Evolutionary conservation across 2,888 invertebrate species (phyloP), one percentile per base, ranked within the genome.

Genomic region (Onthophagus sagittarius): DNA sequence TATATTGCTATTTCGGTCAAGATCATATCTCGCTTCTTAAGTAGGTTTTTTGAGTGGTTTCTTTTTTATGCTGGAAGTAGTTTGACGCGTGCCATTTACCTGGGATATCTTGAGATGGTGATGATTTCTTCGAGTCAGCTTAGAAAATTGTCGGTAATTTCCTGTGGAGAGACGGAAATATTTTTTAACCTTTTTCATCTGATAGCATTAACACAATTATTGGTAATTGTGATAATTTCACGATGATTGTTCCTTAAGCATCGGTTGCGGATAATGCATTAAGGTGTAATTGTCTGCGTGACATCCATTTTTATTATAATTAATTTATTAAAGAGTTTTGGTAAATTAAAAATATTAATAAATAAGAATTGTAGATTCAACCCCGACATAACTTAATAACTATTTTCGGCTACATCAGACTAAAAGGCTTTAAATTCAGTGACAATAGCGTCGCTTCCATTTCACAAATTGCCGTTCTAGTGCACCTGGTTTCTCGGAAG

Each of bases 361-460:
- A 53, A 7, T 53, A 9, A 1, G 5, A 53, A 53, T 9, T 53
- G 33, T 9, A 53, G 39, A 53, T 53, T 53, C 39, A 53, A 53
- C 72, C 71, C 76, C 76, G 77, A 79, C 81, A 82, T 82, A 80
- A 81, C 79, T 79, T 82, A 82, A 82, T 82, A 76, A 81, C 78
- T 81, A 79, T 82, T 82, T 82, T 82, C 79, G 77, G 78, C 76
- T 74, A 78, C 78, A 80, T 79, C 79, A 74, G 78, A 79, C 81
- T 81, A 81, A 82, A 80, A 80, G 81, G 80, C 81, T 82, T 81
- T 81, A 80, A 80, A 80, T 81, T 81, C 79, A 79, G 2, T 23
- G 80, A 81, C 82, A 83, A 83, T 82, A 79, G 81, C 80, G 3
- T 80, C 81, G 79, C 80, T 82, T 83, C 82, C 82, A 82, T 83